Evolutionary conservation across 2,113 vertebrate species (phyloP), one percentile per base, ranked within the genome.

Genomic region (Cavia aperea): DNA sequence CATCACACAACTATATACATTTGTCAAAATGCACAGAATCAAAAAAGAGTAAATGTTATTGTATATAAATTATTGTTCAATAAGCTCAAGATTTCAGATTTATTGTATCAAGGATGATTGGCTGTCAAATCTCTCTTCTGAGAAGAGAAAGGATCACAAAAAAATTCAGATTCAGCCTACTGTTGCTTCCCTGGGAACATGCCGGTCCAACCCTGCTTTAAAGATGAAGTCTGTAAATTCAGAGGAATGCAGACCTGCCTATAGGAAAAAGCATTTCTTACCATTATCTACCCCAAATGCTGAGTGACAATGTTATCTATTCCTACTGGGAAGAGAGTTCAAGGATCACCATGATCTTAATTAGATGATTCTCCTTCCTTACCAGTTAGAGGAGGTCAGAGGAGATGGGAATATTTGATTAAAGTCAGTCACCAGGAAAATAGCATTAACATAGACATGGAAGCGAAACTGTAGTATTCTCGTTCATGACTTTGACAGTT

Each of bases 311-410:
- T 82, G 58, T 90, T 73, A 79, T 86, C 89, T 93, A 90, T 92
- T 36, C 94, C 89, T 75, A 81, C 60, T 15, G 36, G 83, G 87
- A 43, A 91, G 46, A 88, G 60, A 90, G 54, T 93, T 90, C 92
- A 93, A 93, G 70, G 84, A 62, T 12, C 54, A 95, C 66, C 78
- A 60, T 39, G 86, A 95, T 93, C 79, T 90, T 94, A 93, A 95
- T 95, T 90, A 95, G 91, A 93, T 81, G 56, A 36, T 83, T 70
- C 56, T 94, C 79, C 92, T 88, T 86, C 46, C 82, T 86, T 65
- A 46, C 24, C 2, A 4, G 62, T 82, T 92, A 88, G 51, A 77
- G 86, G 15, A 93, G 58, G 88, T 94, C 46, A 66, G 88, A 81
- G 39, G 56, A 95, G 56, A 93, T 31, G 51, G 77, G 14, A 83